These are phyloP conservation scores for Mus pahari DNA, from an alignment of 2,113 vertebrate genomes.

Conservation along the genomic window DNA sequence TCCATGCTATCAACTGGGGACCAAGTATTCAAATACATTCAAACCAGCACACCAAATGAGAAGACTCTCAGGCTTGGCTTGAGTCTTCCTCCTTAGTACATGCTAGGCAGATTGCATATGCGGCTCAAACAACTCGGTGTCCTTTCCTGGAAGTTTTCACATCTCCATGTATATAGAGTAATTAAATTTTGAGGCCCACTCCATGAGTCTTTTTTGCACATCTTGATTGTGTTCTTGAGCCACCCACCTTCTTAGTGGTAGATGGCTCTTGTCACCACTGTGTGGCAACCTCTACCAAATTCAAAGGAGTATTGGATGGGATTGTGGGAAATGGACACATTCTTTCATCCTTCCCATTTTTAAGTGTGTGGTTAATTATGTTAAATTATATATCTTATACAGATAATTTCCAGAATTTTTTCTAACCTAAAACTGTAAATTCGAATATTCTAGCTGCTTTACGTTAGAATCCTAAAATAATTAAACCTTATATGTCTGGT, in stretches of 20 bases:
- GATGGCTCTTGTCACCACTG: background rate
- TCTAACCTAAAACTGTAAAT: background rate
- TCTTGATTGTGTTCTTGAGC: background rate
- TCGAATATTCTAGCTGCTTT: background rate
- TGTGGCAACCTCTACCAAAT: background rate
- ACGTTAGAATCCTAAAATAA: background rate
- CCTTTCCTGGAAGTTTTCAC: background rate
- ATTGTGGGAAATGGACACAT: background rate
- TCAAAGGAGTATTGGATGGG: background rate
- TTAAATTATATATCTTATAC: background rate
- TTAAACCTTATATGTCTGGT: background rate
- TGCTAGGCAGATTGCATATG: background rate
- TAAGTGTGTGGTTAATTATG: background rate
- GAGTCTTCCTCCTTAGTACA: background rate
- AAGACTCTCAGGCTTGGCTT: too few species aligned
- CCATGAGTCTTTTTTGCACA: background rate
- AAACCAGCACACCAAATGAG: background rate
- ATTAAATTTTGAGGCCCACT: background rate
- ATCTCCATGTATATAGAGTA: background rate
- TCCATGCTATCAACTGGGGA: background rate
- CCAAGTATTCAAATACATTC: background rate
- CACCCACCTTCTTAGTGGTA: background rate
- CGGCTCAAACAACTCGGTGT: background rate
- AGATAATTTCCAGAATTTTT: background rate
- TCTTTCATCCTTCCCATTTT: background rate